A percentile compares a stretch with the other conserved stretches of the same genome.
These are phyloP conservation scores for Ceuthmochares aereus DNA, from an alignment of 2,113 vertebrate species.

Conservation along the genomic window DNA sequence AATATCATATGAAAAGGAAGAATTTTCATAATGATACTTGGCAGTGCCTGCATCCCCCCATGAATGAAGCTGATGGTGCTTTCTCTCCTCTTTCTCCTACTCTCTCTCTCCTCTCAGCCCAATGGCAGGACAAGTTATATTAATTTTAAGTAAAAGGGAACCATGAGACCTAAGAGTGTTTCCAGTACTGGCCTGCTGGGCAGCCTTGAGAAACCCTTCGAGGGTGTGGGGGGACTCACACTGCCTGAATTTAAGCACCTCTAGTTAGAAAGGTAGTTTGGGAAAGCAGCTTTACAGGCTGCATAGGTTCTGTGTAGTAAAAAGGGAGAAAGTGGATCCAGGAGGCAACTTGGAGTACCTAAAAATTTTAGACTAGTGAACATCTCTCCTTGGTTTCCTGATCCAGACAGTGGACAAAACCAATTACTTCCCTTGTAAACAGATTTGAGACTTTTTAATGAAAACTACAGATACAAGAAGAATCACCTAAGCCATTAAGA, in stretches of 20 bases:
- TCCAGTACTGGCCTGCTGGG: background rate
- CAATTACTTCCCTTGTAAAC: background rate
- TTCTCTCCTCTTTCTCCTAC: background rate
- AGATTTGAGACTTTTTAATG: background rate
- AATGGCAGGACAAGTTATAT: background rate
- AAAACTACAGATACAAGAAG: background rate
- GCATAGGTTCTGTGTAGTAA: fast-evolving
- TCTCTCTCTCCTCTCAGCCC: background rate
- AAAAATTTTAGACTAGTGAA: background rate
- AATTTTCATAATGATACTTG: constrained; percentile 65
- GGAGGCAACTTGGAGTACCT: background rate
- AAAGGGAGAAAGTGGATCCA: background rate
- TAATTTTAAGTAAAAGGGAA: background rate
- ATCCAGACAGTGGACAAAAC: background rate
- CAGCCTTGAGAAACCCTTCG: background rate
- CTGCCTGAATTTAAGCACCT: background rate
- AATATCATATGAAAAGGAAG: constrained; percentile 55
- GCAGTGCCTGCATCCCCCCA: constrained; percentile 36
- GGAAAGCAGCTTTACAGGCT: background rate
- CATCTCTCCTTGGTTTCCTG: background rate
- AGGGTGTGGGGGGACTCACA: fast-evolving
- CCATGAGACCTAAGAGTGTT: background rate
- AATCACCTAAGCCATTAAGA: background rate
- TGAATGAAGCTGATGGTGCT: constrained; percentile 21
- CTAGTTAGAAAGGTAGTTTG: background rate